These are phyloP conservation scores for Ennomos erosarius DNA, from an alignment of 2,888 invertebrate species.

Conservation along the genomic window DNA sequence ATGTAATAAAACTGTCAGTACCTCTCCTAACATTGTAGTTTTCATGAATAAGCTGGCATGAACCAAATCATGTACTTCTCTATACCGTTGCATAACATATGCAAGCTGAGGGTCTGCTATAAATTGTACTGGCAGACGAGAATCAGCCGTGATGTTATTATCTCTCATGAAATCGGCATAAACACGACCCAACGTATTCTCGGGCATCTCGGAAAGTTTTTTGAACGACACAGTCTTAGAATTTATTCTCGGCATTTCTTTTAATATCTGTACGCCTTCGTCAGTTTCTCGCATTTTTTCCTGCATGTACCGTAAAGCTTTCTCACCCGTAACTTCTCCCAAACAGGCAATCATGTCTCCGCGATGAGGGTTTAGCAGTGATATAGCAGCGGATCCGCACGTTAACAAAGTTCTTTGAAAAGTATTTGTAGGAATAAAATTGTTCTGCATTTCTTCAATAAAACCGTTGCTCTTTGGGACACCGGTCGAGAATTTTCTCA, in stretches of 20 bases:
- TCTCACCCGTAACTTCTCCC: constrained; percentile 94
- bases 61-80: constrained; percentile 98
- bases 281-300: constrained; percentile 90
- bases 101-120: constrained; percentile 95
- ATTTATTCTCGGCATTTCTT: constrained; percentile 94
- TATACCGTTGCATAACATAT: constrained; percentile 98
- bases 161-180: constrained; percentile 93
- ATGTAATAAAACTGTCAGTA: constrained; percentile 44
- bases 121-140: constrained; percentile 95
- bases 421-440: constrained; percentile 87
- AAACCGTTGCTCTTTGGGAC: constrained; percentile 71
- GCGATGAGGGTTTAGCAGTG: constrained; percentile 91
- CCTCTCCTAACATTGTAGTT: constrained; percentile 95
- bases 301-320: constrained; percentile 89
- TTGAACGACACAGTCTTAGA: constrained; percentile 91
- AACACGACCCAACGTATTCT: constrained; percentile 93
- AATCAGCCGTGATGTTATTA: constrained; percentile 97
- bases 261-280: constrained; percentile 91
- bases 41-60: constrained; percentile 97
- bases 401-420: constrained; percentile 92
- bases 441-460: constrained; percentile 85
- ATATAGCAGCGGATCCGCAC: constrained; percentile 94
- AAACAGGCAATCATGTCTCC: constrained; percentile 98
- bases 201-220: constrained; percentile 88
- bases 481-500: constrained; percentile 48